Conservation (phyloP, 2,113 vertebrate species). For the Mormyrus iriodes region DNA sequence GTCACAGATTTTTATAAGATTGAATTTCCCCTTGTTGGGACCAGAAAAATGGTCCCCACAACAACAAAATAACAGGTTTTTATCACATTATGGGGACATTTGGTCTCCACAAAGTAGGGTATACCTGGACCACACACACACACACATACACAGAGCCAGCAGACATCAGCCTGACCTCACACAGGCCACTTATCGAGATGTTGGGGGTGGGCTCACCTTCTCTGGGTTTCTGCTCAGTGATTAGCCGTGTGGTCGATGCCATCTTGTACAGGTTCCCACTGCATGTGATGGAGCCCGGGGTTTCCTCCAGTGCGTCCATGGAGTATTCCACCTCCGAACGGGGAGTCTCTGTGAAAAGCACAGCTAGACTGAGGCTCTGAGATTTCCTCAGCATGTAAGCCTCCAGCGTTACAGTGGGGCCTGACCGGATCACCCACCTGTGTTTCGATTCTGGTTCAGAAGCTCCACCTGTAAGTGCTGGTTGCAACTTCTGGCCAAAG, state of each 20-base stretch:
- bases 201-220: constrained; percentile 53
- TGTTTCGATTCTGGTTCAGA: constrained; percentile 63
- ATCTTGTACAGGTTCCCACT: constrained; percentile 70
- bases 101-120: background rate
- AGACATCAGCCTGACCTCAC: background rate
- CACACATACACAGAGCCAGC: background rate
- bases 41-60: background rate
- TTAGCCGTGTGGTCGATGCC: constrained; percentile 55
- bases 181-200: background rate
- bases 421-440: constrained; percentile 48
- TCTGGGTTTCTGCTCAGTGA: constrained; percentile 58
- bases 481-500: constrained; percentile 56
- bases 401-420: background rate
- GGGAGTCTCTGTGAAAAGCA: constrained; percentile 48
- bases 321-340: constrained; percentile 42
- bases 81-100: background rate
- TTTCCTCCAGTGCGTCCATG: constrained; percentile 39
- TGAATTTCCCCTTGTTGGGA: too few species aligned
- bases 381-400: background rate
- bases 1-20: too few species aligned
- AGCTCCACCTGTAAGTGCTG: constrained; percentile 70
- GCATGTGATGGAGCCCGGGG: constrained; percentile 53
- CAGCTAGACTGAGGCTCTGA: background rate
- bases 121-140: background rate
- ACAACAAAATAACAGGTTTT: background rate